Evolutionary conservation across 2,888 invertebrate genomes (phyloP).

Genomic region (Nezara viridula): DNA sequence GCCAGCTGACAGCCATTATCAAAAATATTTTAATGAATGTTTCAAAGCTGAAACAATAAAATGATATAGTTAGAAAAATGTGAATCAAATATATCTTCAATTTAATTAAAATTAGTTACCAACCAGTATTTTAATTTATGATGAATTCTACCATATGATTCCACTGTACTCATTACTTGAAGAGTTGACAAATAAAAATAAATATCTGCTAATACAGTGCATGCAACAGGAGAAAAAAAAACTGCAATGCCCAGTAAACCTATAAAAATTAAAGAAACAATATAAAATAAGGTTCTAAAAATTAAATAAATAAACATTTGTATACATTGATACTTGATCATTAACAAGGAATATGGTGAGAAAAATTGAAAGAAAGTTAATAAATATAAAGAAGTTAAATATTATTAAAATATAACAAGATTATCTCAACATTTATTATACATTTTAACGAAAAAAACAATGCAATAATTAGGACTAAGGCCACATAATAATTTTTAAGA

Average conservation of each 20-base stretch:
- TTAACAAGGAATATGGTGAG: background rate
- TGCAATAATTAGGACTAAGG: no score
- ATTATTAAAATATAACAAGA: no score
- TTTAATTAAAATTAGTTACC: conserved; percentile 70
- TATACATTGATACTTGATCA: background rate
- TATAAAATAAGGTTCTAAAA: background rate
- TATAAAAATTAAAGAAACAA: conserved; percentile 66
- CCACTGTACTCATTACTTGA: conserved; percentile 83
- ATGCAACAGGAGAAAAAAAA: conserved; percentile 86
- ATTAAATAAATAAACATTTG: background rate
- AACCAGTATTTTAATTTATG: conserved; percentile 90
- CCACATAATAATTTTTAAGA: no score
- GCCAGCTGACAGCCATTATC: conserved; percentile 83
- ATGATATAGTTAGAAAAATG: background rate
- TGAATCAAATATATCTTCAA: background rate
- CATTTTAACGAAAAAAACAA: no score
- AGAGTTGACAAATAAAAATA: conserved; percentile 86
- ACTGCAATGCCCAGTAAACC: conserved; percentile 87
- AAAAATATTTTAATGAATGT: conserved; percentile 82
- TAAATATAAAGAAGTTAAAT: no score
- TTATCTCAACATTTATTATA: no score
- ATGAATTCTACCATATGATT: conserved; percentile 87
- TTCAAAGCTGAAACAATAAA: conserved; percentile 77
- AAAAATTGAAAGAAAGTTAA: background rate
- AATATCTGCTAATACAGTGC: conserved; percentile 82